Conservation (phyloP, 2,797 vertebrate genomes). For the Bovichtus diacanthus region DNA sequence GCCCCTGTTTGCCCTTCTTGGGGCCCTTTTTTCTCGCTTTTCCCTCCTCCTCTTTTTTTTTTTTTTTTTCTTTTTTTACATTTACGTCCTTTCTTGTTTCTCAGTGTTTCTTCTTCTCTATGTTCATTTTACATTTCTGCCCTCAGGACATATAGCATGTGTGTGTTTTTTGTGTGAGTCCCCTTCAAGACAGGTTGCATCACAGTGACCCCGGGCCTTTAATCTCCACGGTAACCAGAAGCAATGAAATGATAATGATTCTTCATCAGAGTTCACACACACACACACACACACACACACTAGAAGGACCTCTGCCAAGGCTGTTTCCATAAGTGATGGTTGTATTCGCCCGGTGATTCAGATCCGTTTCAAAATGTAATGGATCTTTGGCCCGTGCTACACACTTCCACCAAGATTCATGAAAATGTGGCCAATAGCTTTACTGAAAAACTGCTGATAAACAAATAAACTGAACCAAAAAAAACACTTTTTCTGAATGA, state of each 20-base stretch:
- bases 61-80: neutral
- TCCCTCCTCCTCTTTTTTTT: neutral
- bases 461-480: no score
- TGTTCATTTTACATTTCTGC: constrained; percentile 12
- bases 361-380: no score
- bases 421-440: no score
- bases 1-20: constrained; percentile 36
- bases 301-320: no score
- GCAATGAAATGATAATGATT: constrained; percentile 18
- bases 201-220: constrained; percentile 18
- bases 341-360: no score
- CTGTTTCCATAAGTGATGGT: no score
- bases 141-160: constrained; percentile 17
- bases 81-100: constrained; percentile 9
- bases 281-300: no score
- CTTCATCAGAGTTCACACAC: neutral
- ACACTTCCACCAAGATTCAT: no score
- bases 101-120: neutral
- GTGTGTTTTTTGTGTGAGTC: constrained; percentile 12
- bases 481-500: no score
- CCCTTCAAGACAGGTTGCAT: constrained; percentile 36
- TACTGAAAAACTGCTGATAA: no score
- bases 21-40: constrained; percentile 6
- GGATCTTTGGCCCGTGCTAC: no score
- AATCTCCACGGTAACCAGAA: constrained; percentile 31